Evolutionary conservation across 2,888 invertebrate genomes (phyloP), one percentile per base, ranked within the genome.

Genomic region (Diloba caeruleocephala): DNA sequence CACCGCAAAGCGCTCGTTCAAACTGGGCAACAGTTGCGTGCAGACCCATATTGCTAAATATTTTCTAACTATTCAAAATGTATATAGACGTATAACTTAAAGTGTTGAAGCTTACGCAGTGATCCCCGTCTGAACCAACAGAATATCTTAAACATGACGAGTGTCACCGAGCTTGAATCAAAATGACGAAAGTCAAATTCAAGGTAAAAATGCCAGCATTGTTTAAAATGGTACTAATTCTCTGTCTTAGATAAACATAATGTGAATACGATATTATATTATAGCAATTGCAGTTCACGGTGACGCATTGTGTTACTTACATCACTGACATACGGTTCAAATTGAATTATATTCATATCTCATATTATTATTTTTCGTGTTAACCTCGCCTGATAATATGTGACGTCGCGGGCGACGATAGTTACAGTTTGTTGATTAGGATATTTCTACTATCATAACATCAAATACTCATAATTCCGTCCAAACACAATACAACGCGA

Each of bases 101-200:
- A 59, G 23, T 25, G 13, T 29, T n/a, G n/a, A 12, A 39, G n/a
- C 29, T 43, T 41, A 38, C 17, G 5, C 17, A 2, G 2, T 3
- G 1, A 13, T 15, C 38, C 46, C 4, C 48, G 19, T 54, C 54
- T 63, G 42, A 54, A 10, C 43, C 39, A 46, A 32, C 37, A 0
- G 8, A 36, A 37, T 63, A 53, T 53, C 29, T 69, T 63, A 63
- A 45, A 57, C 12, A 8, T 34, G 45, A 49, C 23, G 28, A 42
- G 31, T 37, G 5, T 34, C 25, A 7, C 9, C n/a, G 12, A 17
- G 14, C 33, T 29, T 41, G 42, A 37, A 33, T 36, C 50, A 10
- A 36, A 59, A 59, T 49, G 42, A 64, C 49, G 49, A 39, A 17
- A 23, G 34, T 36, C 50, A 26, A 53, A 56, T 29, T 34, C 28